Evolutionary conservation across 2,888 invertebrate species (phyloP), one percentile per base, ranked within the genome.

Genomic region (Acanthosoma haemorrhoidale): DNA sequence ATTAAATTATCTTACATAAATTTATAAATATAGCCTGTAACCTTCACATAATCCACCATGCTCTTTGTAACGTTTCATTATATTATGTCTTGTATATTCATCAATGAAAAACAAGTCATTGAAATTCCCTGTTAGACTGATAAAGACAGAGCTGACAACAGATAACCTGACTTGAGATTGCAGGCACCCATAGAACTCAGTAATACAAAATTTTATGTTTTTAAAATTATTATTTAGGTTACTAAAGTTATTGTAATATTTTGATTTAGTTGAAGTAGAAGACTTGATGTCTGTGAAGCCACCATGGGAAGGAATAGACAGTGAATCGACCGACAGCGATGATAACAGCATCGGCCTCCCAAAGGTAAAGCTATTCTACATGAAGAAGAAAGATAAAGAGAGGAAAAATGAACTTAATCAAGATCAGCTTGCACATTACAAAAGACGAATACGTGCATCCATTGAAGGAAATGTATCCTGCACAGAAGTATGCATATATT

Each of bases 401-500:
- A 34, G 32, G 18, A 67, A 21, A 67, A 43, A 41, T 41, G 67
- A 67, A 67, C 43, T 67, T 16, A 57, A 29, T 16, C 21, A 43
- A n/a, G 67, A 43, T 1, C 21, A 57, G 6, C 21, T 67, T 16
- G 67, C 29, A 9, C 43, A 67, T 5, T 67, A 67, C 18, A 67
- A 67, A 9, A 43, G 34, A 67, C 31, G 67, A 16, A 67, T 67
- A 8, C 31, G 67, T 32, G 67, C 67, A 16, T 67, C 67, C 6
- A 34, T 67, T 57, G 67, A 67, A 51, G 67, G 67, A 51, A 67
- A 67, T 34, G 51, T 67, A n/a, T 57, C 67, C 9, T 64, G 64
- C 41, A 31, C 29, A 31, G 64, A 64, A 29, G 64, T 64, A 21
- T 25, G 41, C 9, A 3, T 21, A 1, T n/a, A n/a, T n/a, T n/a